Evolutionary conservation across 2,113 vertebrate species (phyloP).

Genomic region (Sminthopsis crassicaudata): DNA sequence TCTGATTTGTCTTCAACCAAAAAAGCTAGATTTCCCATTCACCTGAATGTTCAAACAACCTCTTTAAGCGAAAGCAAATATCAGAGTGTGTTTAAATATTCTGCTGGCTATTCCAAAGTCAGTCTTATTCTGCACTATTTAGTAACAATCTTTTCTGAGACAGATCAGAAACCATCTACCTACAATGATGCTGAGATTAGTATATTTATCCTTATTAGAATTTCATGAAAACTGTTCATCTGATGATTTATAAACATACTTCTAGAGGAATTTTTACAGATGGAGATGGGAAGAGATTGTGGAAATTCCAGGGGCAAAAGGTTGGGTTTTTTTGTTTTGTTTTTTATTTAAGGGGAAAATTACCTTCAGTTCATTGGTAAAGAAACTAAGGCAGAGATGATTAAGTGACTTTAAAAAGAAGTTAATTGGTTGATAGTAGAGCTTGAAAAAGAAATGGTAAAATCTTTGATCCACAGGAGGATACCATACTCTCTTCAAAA

Average conservation of each 20-base stretch:
- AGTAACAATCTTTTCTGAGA: neutral
- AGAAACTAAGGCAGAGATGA: neutral
- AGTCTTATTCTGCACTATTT: neutral
- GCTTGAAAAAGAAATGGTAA: slow-evolving; percentile 44
- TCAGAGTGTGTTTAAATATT: neutral
- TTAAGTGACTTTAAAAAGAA: slow-evolving; percentile 22
- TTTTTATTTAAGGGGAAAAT: slow-evolving; percentile 11
- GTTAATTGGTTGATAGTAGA: neutral
- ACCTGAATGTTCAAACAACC: neutral
- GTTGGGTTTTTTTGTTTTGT: neutral
- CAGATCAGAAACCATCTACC: neutral
- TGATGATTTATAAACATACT: slow-evolving; percentile 19
- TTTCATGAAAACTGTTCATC: slow-evolving; percentile 10
- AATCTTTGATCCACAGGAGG: slow-evolving; percentile 31
- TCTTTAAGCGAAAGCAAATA: neutral
- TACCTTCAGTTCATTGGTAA: neutral
- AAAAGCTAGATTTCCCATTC: neutral
- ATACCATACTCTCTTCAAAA: slow-evolving; percentile 21
- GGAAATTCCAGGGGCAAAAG: neutral
- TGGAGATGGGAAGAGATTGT: neutral
- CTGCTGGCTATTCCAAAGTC: neutral
- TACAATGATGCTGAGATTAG: slow-evolving; percentile 14
- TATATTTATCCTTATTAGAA: neutral
- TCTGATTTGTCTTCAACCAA: neutral
- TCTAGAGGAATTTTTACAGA: slow-evolving; percentile 3